Base-by-base conservation (phyloP, 2,888 invertebrate species). In the Desoria tigrina region DNA sequence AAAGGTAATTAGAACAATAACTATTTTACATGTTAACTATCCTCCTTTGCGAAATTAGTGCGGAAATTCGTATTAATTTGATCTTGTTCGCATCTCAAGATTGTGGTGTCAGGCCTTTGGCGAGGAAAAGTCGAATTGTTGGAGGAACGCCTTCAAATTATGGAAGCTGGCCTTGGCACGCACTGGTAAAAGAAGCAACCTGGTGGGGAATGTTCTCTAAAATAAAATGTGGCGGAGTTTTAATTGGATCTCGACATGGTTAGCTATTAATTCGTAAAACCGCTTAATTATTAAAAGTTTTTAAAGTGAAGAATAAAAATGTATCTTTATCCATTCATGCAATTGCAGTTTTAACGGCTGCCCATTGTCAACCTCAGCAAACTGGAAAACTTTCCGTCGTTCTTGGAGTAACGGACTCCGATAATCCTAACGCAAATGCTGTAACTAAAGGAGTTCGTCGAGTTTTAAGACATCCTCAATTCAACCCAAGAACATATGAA, bases 171-270 rank as follows among this genome's bases (percentile, higher is more conserved):
- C 94, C 94, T 0, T 94, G 94, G 94, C 93, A 94, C 78, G 93
- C 92, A 1, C 82, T 94, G 27, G 91, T 94, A 0, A 84, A 92
- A 39, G 94, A 94, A 80, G 90, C 92, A 1, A 93, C 93, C 0
- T 94, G 94, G 93, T 83, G 94, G 58, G 94, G 94, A 0, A 85
- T 94, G 23, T 93, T 94, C 81, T 92, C 93, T 56, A 94, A 94
- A 81, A 94, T 94, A 81, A 94, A 94, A 81, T 94, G 94, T 78
- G 94, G 94, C 0, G 94, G 94, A 1, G 94, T 94, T 0, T 85
- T 94, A 16, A 91, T 94, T 77, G 90, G 61, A 23, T 42, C 64
- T 24, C 56, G 59, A 23, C 68, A 68, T 62, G 64, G 64, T 32
- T 42, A 45, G 14, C 14, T 32, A 7, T 32, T 4, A 51, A 51